Base-by-base conservation (phyloP, 1,140 invertebrate genomes). In the Drosophila persimilis region DNA sequence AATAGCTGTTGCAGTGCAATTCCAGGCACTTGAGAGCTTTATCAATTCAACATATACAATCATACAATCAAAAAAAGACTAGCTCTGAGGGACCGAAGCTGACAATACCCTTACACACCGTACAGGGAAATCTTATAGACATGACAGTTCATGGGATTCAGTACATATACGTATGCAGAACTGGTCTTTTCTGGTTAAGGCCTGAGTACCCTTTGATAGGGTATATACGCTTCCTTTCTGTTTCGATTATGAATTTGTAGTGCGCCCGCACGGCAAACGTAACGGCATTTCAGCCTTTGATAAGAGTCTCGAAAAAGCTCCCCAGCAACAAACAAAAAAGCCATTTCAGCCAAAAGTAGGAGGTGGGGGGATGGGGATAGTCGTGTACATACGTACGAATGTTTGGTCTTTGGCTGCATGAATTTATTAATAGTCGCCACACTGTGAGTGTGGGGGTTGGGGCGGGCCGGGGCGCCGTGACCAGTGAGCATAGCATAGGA, bases 251-350 rank as follows among this genome's bases (percentile, higher is more conserved):
- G 63, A 70, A 70, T 43, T 53, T 39, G 35, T 13, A 13, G 35
- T 3, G 35, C 35, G 35, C 35, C 11, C 35, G 11, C 35, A 1
- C 35, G 35, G 11, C 11, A 39, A 39, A 39, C 35, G 35, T 39
- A 39, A 39, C 26, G 48, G 48, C 58, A 44, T 53, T 31, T 67
- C 65, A 24, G 35, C 44, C 66, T 44, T 57, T 70, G 66, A 70
- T 70, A 70, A 70, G 66, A 67, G 66, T 55, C 67, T 48, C 64
- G 64, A 70, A 70, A 69, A 70, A 70, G 66, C 66, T 70, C 66
- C 51, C 51, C 26, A 57, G 44, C 44, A 22, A 17, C 9, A 22
- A 3, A 20, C 20, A 5, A 26, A 22, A 44, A 44, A 70, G 66
- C 66, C 69, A 57, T 52, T 43, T 69, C 45, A 24, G 9, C 26